Percentiles rank a stretch among this genome's conserved stretches.
These are phyloP conservation scores for Dunckerocampus dactyliophorus DNA, from an alignment of 2,113 vertebrate genomes.

Conservation along the genomic window DNA sequence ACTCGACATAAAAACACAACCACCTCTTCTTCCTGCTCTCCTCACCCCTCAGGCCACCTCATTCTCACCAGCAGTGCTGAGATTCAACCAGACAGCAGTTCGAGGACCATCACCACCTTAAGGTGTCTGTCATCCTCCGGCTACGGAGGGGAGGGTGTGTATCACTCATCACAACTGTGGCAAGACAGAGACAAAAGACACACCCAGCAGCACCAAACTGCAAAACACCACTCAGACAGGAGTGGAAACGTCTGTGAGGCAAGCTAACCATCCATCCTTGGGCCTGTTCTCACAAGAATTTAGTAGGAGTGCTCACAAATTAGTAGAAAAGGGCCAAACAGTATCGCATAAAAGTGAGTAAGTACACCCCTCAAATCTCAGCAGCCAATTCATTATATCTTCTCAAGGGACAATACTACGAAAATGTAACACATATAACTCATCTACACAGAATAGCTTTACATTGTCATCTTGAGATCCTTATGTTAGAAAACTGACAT, in stretches of 20 bases:
- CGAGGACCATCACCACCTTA: constrained; percentile 3
- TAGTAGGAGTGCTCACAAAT: background rate
- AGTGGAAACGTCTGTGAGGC: background rate
- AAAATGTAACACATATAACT: too few relatives aligned
- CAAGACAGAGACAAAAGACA: constrained; percentile 28
- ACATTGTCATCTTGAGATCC: too few relatives aligned
- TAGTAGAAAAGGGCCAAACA: background rate
- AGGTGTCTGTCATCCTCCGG: constrained; percentile 1
- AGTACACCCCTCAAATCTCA: too few relatives aligned
- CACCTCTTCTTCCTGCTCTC: constrained; percentile 13
- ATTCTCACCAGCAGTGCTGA: constrained; percentile 7
- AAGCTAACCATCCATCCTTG: background rate
- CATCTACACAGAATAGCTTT: too few relatives aligned
- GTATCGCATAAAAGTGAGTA: too few relatives aligned
- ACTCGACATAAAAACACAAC: constrained; percentile 7
- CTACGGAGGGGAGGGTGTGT: background rate
- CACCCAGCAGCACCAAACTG: constrained; percentile 12
- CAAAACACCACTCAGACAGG: constrained; percentile 16
- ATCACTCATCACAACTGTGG: background rate
- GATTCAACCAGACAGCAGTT: constrained; percentile 13
- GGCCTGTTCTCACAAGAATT: too few relatives aligned
- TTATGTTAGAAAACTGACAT: too few relatives aligned
- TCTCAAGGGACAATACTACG: too few relatives aligned
- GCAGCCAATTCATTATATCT: too few relatives aligned
- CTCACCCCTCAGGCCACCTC: constrained; percentile 17